Conservation (phyloP, 2,797 vertebrate species). For the Poliocrania exsul region DNA sequence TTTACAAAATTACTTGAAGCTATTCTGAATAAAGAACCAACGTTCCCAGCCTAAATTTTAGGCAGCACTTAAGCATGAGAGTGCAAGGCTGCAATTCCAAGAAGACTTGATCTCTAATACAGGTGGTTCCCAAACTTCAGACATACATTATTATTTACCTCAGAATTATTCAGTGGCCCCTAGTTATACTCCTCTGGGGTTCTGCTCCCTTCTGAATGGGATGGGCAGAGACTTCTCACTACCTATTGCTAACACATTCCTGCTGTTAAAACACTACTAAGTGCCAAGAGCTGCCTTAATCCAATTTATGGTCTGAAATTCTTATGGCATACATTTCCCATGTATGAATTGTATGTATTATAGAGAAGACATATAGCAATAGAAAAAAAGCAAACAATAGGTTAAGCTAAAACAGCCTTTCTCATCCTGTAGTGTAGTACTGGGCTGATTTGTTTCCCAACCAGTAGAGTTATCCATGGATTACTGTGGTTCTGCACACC, state of each 20-base stretch:
- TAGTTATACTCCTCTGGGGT: neutral
- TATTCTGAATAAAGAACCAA: neutral
- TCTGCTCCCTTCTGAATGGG: neutral
- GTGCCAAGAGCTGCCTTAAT: neutral
- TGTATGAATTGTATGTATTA: neutral
- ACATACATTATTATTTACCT: neutral
- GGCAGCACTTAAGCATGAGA: neutral
- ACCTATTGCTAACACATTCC: neutral
- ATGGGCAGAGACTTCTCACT: neutral
- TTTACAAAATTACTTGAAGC: neutral
- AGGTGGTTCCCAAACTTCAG: neutral
- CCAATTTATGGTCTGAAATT: neutral
- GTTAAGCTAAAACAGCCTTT: neutral
- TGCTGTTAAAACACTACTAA: neutral
- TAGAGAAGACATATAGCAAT: neutral
- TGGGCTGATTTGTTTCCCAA: neutral
- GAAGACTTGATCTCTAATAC: neutral
- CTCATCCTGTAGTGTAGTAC: neutral
- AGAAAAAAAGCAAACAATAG: neutral
- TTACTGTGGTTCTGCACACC: neutral
- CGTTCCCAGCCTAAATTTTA: neutral
- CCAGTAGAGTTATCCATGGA: neutral
- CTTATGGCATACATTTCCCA: neutral
- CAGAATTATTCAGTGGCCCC: neutral
- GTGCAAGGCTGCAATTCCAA: neutral